phyloP scores from a whole-genome alignment of 2,888 invertebrate genomes.

The Hydraecia micacea region DNA sequence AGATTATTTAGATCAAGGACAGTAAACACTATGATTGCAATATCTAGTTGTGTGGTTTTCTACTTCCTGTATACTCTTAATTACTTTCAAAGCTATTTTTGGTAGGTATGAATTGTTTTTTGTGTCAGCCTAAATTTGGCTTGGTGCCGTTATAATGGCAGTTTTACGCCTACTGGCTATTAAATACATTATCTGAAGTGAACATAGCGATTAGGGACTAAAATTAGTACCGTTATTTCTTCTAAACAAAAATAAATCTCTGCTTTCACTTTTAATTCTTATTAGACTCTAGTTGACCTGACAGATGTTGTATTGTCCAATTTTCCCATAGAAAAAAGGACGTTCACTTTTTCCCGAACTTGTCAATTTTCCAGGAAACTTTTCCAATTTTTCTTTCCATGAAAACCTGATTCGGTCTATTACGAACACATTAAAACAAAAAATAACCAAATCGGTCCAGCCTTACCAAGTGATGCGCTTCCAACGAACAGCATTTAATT shows the following conservation, averaged over 20 bases:
- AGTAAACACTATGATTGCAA: constrained; percentile 32
- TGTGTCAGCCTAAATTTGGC: constrained; percentile 38
- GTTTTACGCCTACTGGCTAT: constrained; percentile 23
- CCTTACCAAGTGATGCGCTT: background rate
- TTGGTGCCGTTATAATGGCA: constrained; percentile 43
- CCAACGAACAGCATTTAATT: background rate
- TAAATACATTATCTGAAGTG: constrained; percentile 2
- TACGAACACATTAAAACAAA: background rate
- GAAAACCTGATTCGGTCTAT: background rate
- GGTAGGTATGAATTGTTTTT: constrained; percentile 33
- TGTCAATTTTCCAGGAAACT: background rate
- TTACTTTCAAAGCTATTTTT: constrained; percentile 39
- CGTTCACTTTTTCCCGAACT: background rate
- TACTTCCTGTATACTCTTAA: constrained; percentile 42
- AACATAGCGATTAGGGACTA: background rate
- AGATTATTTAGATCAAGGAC: constrained; percentile 67
- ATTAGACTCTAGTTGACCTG: background rate
- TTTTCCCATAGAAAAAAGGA: background rate
- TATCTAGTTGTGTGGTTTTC: constrained; percentile 12
- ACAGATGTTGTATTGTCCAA: background rate
- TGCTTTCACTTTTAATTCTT: background rate
- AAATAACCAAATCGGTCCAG: background rate
- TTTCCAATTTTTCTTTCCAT: background rate
- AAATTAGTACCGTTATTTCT: background rate
- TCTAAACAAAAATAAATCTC: background rate